Conservation (phyloP, 2,888 invertebrate genomes). For the Cylloceria caligata region DNA sequence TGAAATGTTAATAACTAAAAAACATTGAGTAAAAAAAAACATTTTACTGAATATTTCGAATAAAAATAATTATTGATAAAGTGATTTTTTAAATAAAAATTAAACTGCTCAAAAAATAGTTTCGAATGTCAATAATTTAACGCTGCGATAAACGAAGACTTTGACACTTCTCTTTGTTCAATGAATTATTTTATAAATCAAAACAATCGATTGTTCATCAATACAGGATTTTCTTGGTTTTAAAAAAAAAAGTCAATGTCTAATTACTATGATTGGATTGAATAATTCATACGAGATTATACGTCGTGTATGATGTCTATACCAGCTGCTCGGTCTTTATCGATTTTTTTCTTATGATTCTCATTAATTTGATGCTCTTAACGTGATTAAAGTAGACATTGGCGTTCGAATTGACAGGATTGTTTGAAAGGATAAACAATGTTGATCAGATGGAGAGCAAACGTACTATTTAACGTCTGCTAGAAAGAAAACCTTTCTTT, state of each 20-base stretch:
- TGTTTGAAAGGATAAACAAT: constrained; percentile 28
- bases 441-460: neutral
- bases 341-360: constrained; percentile 51
- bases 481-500: too few relatives aligned
- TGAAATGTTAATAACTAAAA: too few relatives aligned
- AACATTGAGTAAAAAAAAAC: too few relatives aligned
- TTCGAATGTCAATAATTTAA: too few relatives aligned
- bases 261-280: constrained; percentile 36
- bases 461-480: too few relatives aligned
- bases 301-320: constrained; percentile 14
- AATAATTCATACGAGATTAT: constrained; percentile 49
- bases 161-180: too few relatives aligned
- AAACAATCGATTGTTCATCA: too few relatives aligned
- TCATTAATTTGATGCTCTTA: constrained; percentile 53
- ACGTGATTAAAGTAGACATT: constrained; percentile 52
- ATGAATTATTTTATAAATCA: too few relatives aligned
- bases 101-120: neutral
- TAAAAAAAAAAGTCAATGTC: constrained; percentile 29
- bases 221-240: constrained; percentile 6
- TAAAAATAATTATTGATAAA: too few relatives aligned
- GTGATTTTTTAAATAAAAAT: neutral
- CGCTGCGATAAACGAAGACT: too few relatives aligned
- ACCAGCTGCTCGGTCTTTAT: constrained; percentile 32
- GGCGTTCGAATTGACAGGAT: constrained; percentile 26
- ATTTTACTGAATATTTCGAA: too few relatives aligned